A percentile compares a stretch with the other conserved stretches of the same genome.
Evolutionary conservation across 2,888 invertebrate species (phyloP).

Genomic region (Hemaris fuciformis): DNA sequence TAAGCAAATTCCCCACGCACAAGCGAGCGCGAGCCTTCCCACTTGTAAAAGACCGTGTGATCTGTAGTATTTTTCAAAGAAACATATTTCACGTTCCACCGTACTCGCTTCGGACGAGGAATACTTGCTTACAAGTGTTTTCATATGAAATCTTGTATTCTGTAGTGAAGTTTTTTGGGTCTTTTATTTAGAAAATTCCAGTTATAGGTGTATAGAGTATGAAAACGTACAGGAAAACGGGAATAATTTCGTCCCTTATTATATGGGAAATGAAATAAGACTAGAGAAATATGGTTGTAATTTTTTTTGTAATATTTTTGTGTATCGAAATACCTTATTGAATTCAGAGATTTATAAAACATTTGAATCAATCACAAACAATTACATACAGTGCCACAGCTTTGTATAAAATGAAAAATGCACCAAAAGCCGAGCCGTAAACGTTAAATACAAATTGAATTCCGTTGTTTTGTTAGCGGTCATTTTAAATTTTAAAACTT

Average conservation of each 20-base stretch:
- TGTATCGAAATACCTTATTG: too few species aligned
- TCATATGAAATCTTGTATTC: background rate
- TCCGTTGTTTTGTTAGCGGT: conserved; percentile 15
- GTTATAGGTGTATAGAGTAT: too few species aligned
- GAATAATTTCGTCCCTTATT: too few species aligned
- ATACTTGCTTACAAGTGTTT: background rate
- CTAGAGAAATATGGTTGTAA: too few species aligned
- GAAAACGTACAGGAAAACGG: too few species aligned
- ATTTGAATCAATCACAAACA: background rate
- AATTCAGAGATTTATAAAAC: too few species aligned
- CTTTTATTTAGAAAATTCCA: too few species aligned
- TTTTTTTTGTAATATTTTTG: too few species aligned
- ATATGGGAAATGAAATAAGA: too few species aligned
- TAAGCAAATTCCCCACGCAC: background rate
- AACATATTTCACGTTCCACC: background rate
- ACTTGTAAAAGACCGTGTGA: background rate
- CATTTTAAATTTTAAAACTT: conserved; percentile 26
- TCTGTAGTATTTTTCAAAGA: background rate
- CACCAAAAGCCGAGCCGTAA: background rate
- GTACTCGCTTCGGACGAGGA: background rate
- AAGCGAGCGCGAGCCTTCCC: background rate
- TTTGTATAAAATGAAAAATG: background rate
- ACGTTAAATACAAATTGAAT: conserved; percentile 17
- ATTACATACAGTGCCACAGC: background rate
- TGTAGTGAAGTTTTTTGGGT: too few species aligned